Conservation (phyloP, 2,797 vertebrate genomes). For the Hylomyscus alleni region DNA sequence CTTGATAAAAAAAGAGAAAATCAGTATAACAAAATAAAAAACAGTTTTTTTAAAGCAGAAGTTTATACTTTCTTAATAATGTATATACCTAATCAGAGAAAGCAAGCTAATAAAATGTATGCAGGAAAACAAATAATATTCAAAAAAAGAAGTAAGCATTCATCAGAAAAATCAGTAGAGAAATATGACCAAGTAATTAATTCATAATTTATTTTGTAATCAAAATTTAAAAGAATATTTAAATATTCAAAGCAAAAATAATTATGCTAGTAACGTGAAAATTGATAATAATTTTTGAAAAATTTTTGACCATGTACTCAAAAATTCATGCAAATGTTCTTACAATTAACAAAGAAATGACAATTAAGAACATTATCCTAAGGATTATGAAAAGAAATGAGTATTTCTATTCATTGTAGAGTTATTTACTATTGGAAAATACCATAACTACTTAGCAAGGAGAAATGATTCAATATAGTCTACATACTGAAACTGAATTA, state of each 20-base stretch:
- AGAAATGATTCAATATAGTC: slow-evolving; percentile 34
- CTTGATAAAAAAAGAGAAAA: slow-evolving; percentile 40
- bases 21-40: slow-evolving; percentile 50
- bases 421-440: slow-evolving; percentile 31
- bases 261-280: background rate
- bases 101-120: slow-evolving; percentile 9
- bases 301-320: background rate
- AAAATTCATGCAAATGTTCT: background rate
- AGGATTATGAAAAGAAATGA: slow-evolving; percentile 15
- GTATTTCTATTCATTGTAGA: background rate
- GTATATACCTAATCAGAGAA: slow-evolving; percentile 18
- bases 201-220: background rate
- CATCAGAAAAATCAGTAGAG: background rate
- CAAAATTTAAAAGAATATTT: background rate
- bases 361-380: slow-evolving; percentile 5
- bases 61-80: slow-evolving; percentile 17
- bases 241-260: slow-evolving; percentile 2
- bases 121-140: slow-evolving; percentile 51
- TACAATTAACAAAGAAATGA: slow-evolving; percentile 7
- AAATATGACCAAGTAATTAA: background rate
- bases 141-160: background rate
- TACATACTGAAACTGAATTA: background rate
- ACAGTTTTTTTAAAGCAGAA: background rate
- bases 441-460: background rate
- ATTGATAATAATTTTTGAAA: background rate